A percentile compares a stretch with the other conserved stretches of the same genome.
Conservation (phyloP, 2,888 invertebrate genomes). For the Tridacna gigas region DNA sequence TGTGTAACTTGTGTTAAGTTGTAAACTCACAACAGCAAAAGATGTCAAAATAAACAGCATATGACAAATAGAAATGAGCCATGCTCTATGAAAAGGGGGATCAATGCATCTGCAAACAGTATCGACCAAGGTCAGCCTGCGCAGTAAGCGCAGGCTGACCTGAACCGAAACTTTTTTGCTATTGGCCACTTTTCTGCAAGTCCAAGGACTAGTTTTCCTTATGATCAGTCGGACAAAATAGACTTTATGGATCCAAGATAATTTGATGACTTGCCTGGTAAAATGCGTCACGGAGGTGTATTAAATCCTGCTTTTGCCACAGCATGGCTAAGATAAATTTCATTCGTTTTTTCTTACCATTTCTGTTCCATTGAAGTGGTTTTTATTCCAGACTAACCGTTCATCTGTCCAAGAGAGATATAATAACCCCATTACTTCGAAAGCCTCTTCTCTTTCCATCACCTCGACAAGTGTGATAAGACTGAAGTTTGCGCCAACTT, state of each 20-base stretch:
- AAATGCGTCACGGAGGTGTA: too few species aligned
- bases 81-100: not conserved
- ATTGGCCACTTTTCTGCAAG: too few species aligned
- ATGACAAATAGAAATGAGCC: not conserved
- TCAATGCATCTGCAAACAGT: not conserved
- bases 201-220: too few species aligned
- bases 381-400: slow-evolving; percentile 32
- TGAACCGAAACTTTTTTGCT: not conserved
- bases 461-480: not conserved
- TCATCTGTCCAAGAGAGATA: slow-evolving; percentile 40
- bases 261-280: too few species aligned
- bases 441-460: slow-evolving; percentile 31
- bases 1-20: not conserved
- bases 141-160: not conserved
- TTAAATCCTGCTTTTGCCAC: too few species aligned
- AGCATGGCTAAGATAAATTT: too few species aligned
- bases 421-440: slow-evolving; percentile 30
- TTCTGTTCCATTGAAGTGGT: slow-evolving; percentile 26
- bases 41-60: not conserved
- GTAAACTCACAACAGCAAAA: too few species aligned
- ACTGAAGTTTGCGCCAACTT: slow-evolving; percentile 5
- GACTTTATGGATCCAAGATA: too few species aligned
- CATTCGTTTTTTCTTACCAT: not conserved
- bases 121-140: not conserved
- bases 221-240: too few species aligned